Conservation (phyloP, 2,888 invertebrate genomes). For the Saturnia japonica region DNA sequence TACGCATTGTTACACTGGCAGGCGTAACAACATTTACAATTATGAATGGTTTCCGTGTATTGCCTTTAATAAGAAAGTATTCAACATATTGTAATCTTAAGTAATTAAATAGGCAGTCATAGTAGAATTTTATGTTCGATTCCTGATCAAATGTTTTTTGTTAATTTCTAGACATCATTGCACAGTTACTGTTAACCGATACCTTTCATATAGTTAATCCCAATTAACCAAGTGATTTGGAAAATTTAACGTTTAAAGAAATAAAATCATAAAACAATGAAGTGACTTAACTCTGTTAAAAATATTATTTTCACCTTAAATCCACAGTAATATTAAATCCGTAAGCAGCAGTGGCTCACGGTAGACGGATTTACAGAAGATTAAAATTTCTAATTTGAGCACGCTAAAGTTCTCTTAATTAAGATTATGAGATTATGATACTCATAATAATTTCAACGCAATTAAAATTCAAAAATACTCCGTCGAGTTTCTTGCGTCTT, state of each 20-base stretch:
- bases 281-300: constrained; percentile 6
- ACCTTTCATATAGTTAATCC: neutral
- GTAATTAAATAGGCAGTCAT: too few relatives aligned
- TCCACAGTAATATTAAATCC: constrained; percentile 50
- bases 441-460: constrained; percentile 75
- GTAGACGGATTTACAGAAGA: constrained; percentile 62
- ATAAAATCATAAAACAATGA: neutral
- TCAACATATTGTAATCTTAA: too few relatives aligned
- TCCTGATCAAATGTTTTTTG: too few relatives aligned
- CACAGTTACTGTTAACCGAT: too few relatives aligned
- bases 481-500: constrained; percentile 54
- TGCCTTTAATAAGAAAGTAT: too few relatives aligned
- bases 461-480: constrained; percentile 72
- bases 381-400: constrained; percentile 75
- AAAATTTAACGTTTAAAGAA: neutral
- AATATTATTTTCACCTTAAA: constrained; percentile 27
- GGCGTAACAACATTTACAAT: constrained; percentile 18
- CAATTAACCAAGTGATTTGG: neutral
- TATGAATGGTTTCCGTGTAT: neutral
- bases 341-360: constrained; percentile 48
- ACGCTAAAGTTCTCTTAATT: constrained; percentile 74
- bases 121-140: too few relatives aligned
- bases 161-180: too few relatives aligned
- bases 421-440: constrained; percentile 79
- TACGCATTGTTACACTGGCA: constrained; percentile 14